These are phyloP conservation scores for Turritopsis dohrnii DNA, from an alignment of 30 jellyfish, hydroid and myxozoan species.

Conservation along the genomic window DNA sequence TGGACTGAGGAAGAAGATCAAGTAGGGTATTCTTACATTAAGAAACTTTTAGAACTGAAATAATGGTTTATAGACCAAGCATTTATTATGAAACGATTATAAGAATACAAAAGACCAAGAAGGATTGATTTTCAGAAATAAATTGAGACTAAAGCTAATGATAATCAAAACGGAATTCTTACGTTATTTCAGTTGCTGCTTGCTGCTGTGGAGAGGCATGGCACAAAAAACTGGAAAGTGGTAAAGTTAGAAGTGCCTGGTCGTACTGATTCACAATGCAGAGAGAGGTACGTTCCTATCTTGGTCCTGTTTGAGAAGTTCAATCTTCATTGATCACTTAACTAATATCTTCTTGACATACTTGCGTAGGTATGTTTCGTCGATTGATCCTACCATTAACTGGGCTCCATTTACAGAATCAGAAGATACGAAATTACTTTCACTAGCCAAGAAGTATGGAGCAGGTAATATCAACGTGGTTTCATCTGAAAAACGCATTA, in stretches of 20 bases:
- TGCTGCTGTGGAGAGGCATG: constrained; percentile 44
- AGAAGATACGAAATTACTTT: constrained; percentile 53
- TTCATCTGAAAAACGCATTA: not conserved
- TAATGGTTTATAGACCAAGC: no score
- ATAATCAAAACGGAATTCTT: no score
- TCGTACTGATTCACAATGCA: constrained; percentile 65
- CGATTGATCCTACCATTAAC: constrained; percentile 50
- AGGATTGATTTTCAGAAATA: no score
- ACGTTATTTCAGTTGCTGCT: constrained; percentile 47
- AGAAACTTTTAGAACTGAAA: no score
- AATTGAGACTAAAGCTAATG: no score
- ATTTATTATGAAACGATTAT: no score
- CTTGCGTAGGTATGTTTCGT: constrained; percentile 59
- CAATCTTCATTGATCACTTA: no score
- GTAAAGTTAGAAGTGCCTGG: constrained; percentile 64
- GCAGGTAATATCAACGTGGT: constrained; percentile 28
- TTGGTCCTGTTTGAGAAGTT: no score
- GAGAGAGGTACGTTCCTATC: constrained; percentile 55
- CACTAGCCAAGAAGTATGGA: constrained; percentile 55
- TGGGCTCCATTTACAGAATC: constrained; percentile 43
- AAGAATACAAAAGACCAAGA: no score
- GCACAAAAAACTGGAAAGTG: constrained; percentile 65
- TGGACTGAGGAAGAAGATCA: constrained; percentile 72
- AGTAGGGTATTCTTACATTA: constrained; percentile 38
- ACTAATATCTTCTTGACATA: no score